Base-by-base conservation (phyloP, 2,113 vertebrate genomes). In the Lepus americanus region DNA sequence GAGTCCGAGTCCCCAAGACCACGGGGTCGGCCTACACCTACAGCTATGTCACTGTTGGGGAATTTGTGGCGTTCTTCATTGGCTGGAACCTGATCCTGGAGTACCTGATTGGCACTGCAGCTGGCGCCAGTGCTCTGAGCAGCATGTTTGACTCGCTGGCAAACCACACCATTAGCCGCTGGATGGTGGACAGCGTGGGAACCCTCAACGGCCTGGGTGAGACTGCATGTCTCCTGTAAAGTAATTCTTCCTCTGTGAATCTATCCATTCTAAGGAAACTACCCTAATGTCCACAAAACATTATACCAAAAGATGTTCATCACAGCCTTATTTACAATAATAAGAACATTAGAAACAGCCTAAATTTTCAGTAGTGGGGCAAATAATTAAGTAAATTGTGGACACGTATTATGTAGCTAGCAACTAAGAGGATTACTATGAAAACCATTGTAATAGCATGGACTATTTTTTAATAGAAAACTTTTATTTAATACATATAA, bases 21-120 rank as follows among this genome's bases (percentile, higher is more conserved):
- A 99, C 99, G 0, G 99, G 99, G 92, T 99, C 99, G 0, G 99
- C 99, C 81, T 99, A 99, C 98, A 99, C 99, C 89, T 99, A 99
- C 98, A 99, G 99, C 97, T 99, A 99, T 0, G 99, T 99, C 96
- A 99, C 99, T 0, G 99, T 99, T 0, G 99, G 99, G 4, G 99
- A 99, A 97, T 99, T 99, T 0, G 99, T 99, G 98, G 99, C 99
- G 0, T 99, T 99, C 92, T 99, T 99, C 98, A 99, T 99, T 0
- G 99, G 99, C 93, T 99, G 99, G 99, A 99, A 99, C 96, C 98
- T 99, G 97, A 99, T 99, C 94, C 98, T 99, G 98, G 99, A 99
- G 98, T 99, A 99, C 95, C 98, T 99, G 98, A 99, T 99, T 0
- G 99, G 99, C 93, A 99, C 99, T 0, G 99, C 99, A 0, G 99